These are phyloP conservation scores for Drosophila guanche DNA, from an alignment of 1,140 invertebrate genomes.

Conservation along the genomic window DNA sequence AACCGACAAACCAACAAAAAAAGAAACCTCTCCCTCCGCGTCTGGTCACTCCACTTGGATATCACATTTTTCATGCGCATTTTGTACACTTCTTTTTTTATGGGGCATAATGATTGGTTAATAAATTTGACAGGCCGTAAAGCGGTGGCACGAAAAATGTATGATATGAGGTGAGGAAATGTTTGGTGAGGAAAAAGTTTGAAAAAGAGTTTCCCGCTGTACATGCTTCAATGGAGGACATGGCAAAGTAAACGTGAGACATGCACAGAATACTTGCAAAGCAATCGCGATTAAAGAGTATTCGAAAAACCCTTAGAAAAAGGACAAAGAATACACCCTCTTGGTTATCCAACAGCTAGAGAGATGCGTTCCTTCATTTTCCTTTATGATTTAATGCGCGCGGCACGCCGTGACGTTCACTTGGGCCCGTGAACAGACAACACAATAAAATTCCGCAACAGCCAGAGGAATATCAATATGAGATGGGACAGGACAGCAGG, in stretches of 20 bases:
- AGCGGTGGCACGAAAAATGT: too few relatives aligned
- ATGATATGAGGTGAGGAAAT: too few relatives aligned
- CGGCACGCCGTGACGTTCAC: conserved; percentile 77
- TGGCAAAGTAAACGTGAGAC: too few relatives aligned
- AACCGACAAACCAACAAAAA: conserved; percentile 16
- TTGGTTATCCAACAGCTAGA: conserved; percentile 17
- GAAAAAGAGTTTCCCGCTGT: too few relatives aligned
- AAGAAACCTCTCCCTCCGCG: conserved; percentile 18
- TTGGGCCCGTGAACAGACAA: conserved; percentile 75
- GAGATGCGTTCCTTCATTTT: conserved; percentile 20
- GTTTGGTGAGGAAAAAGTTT: too few relatives aligned
- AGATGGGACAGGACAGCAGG: neutral
- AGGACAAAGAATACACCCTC: conserved; percentile 2
- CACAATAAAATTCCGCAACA: conserved; percentile 62
- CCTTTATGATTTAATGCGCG: conserved; percentile 79
- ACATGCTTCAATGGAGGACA: too few relatives aligned
- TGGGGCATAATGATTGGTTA: too few relatives aligned
- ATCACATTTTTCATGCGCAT: conserved; percentile 60
- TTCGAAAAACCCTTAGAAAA: neutral
- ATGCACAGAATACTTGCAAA: too few relatives aligned
- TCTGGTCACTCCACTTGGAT: conserved; percentile 36
- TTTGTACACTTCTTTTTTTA: conserved; percentile 20
- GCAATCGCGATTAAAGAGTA: conserved; percentile 7
- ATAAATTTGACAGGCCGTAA: neutral
- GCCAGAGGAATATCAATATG: conserved; percentile 41